Evolutionary conservation across 2,888 invertebrate species (phyloP).

Genomic region (Ectemnius continuus): DNA sequence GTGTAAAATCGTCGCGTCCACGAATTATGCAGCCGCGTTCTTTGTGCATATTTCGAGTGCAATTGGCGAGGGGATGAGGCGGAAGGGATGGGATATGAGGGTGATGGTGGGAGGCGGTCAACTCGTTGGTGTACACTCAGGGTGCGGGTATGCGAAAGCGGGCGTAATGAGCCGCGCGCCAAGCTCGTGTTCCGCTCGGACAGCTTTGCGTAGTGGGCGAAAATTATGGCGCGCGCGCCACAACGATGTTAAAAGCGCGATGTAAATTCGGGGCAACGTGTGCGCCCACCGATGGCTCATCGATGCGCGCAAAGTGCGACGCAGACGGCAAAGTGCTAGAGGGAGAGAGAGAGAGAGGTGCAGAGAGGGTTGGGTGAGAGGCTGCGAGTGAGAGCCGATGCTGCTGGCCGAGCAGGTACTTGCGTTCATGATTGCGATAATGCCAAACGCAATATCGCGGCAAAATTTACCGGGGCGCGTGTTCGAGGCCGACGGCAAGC

Average conservation of each 20-base stretch:
- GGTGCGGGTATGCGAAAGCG: conserved; percentile 45
- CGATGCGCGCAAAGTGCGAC: background rate
- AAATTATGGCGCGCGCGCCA: conserved; percentile 56
- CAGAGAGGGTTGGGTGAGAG: conserved; percentile 10
- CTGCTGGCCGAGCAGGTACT: conserved; percentile 28
- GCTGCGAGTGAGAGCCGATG: background rate
- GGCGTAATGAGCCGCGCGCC: conserved; percentile 50
- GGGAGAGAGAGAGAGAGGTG: conserved; percentile 22
- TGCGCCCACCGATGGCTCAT: conserved; percentile 8
- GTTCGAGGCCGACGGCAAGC: conserved; percentile 44
- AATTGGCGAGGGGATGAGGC: conserved; percentile 3
- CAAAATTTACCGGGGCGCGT: conserved; percentile 62
- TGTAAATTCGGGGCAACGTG: conserved; percentile 56
- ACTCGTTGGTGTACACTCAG: conserved; percentile 45
- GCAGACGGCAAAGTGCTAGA: conserved; percentile 6
- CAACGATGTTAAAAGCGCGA: conserved; percentile 60
- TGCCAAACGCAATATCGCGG: conserved; percentile 66
- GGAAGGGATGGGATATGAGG: conserved; percentile 19
- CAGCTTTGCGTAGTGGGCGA: conserved; percentile 43
- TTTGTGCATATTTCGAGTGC: conserved; percentile 51
- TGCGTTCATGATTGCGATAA: conserved; percentile 66
- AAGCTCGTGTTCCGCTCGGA: conserved; percentile 48
- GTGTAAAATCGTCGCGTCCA: conserved; percentile 49
- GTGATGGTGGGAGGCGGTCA: conserved; percentile 22
- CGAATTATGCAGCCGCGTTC: conserved; percentile 56